phyloP scores from a whole-genome alignment of 2,888 invertebrate genomes.

The Caenorhabditis sp. region DNA sequence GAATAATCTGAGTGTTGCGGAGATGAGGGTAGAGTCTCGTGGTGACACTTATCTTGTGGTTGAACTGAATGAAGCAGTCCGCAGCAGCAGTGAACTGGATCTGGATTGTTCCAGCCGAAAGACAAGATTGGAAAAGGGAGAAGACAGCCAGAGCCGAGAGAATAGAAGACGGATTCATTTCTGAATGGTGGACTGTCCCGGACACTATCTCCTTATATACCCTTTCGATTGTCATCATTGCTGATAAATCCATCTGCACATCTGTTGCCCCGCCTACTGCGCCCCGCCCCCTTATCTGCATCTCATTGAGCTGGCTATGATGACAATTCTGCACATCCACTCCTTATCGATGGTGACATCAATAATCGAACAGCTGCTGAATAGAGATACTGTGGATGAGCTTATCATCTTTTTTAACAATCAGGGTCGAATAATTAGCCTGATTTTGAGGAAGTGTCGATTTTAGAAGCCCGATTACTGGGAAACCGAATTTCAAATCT shows the following conservation, averaged over 20 bases:
- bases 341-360: no score
- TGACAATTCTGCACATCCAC: no score
- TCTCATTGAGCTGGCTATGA: no score
- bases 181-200: not conserved
- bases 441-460: no score
- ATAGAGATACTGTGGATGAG: no score
- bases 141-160: not conserved
- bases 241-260: no score
- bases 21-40: not conserved
- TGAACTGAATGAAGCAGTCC: not conserved
- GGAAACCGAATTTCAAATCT: not conserved
- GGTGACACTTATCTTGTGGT: not conserved
- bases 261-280: no score
- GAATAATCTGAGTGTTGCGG: not conserved
- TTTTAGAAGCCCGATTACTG: no score
- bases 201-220: no score
- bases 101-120: not conserved
- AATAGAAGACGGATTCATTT: not conserved
- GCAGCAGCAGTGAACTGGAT: conserved; percentile 1
- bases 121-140: not conserved
- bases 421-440: no score
- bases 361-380: not conserved
- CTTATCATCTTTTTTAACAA: no score
- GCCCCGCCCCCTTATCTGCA: not conserved
- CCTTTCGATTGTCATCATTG: not conserved